Percentiles rank a stretch among this genome's conserved stretches.
Evolutionary conservation across 2,888 invertebrate species (phyloP).

Genomic region (Heterodera filipjevi): DNA sequence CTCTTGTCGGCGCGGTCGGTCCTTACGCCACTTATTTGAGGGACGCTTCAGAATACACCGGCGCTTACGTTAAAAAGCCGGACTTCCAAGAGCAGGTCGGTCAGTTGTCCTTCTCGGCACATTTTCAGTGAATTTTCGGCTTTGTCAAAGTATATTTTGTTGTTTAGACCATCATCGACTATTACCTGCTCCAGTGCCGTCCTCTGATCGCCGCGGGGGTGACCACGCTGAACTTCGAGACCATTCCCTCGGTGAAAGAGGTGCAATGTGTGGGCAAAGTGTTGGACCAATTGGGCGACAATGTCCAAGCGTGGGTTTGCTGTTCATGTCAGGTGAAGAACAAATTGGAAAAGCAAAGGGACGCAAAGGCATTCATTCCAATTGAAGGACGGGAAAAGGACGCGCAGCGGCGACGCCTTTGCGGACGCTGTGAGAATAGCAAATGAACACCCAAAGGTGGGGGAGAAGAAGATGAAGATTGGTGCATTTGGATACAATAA

Average conservation of each 20-base stretch:
- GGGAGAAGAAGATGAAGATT: no score
- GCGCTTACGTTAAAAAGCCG: constrained; percentile 69
- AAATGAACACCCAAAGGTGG: constrained; percentile 69
- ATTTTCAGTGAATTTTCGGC: constrained; percentile 26
- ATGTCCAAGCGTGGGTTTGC: constrained; percentile 77
- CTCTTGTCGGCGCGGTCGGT: constrained; percentile 86
- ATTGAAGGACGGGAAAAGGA: constrained; percentile 72
- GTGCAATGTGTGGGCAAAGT: constrained; percentile 81
- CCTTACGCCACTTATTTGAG: constrained; percentile 88
- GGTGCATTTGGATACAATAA: no score
- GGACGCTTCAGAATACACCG: constrained; percentile 91
- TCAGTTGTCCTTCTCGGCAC: constrained; percentile 43
- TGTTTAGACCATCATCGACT: constrained; percentile 75
- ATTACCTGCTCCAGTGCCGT: constrained; percentile 83
- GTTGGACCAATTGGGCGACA: constrained; percentile 78
- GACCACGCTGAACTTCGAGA: constrained; percentile 86
- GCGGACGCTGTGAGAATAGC: constrained; percentile 73
- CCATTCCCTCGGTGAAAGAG: constrained; percentile 83
- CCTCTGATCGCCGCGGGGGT: constrained; percentile 73
- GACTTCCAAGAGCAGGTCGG: constrained; percentile 37
- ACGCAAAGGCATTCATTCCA: background rate
- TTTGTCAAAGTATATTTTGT: background rate
- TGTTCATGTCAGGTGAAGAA: constrained; percentile 82
- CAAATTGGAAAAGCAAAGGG: background rate
- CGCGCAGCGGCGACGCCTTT: constrained; percentile 82